Conservation (phyloP, 2,797 vertebrate genomes). For the Salmo trutta region DNA sequence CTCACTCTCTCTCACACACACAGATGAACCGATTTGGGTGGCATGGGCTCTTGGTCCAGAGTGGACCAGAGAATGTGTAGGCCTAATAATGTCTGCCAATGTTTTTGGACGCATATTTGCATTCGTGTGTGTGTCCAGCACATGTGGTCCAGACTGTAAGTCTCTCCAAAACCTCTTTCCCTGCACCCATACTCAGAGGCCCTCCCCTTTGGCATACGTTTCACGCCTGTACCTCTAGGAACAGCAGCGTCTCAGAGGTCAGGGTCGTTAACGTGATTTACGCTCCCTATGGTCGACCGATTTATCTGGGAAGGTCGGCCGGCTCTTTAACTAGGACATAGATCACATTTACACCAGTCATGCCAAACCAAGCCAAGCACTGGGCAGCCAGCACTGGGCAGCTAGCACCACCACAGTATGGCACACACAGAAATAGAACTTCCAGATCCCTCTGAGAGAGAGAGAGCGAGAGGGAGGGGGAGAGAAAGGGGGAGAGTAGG, state of each 20-base stretch:
- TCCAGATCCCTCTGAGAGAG: not conserved
- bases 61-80: not conserved
- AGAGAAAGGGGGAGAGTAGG: not conserved
- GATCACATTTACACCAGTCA: slow-evolving; percentile 53
- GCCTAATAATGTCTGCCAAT: not conserved
- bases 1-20: not conserved
- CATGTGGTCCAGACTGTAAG: not conserved
- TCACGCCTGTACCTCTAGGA: slow-evolving; percentile 48
- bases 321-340: slow-evolving; percentile 47
- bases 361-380: slow-evolving; percentile 61
- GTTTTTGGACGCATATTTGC: not conserved
- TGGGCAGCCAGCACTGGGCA: slow-evolving; percentile 17
- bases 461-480: not conserved
- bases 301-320: slow-evolving; percentile 49
- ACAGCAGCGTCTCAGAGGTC: slow-evolving; percentile 45
- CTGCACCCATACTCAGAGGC: slow-evolving; percentile 36
- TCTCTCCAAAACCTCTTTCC: not conserved
- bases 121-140: not conserved
- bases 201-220: slow-evolving; percentile 32
- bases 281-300: slow-evolving; percentile 16
- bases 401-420: slow-evolving; percentile 14
- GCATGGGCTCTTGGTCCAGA: not conserved
- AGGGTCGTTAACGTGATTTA: slow-evolving; percentile 65
- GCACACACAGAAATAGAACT: slow-evolving; percentile 12
- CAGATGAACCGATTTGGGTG: not conserved